Evolutionary conservation across 2,113 vertebrate genomes (phyloP).

Genomic region (Pseudois nayaur): DNA sequence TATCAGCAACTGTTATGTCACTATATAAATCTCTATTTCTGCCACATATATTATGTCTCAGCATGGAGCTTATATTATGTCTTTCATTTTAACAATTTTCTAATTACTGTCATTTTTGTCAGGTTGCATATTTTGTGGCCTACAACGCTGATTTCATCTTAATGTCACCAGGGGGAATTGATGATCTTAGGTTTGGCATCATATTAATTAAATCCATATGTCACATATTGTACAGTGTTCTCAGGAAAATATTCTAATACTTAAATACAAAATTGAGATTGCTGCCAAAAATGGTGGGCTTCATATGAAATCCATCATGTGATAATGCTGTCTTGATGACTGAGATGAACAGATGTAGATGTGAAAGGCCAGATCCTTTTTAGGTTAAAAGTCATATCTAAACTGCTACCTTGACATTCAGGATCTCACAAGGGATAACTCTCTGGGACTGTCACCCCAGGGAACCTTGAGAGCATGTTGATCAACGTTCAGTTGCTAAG

Average conservation of each 20-base stretch:
- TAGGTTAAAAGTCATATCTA: background rate
- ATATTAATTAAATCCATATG: conserved; percentile 72
- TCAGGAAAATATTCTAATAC: background rate
- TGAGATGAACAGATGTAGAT: background rate
- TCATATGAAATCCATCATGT: background rate
- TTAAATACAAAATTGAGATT: background rate
- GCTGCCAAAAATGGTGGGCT: background rate
- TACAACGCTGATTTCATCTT: conserved; percentile 42
- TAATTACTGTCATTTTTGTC: conserved; percentile 47
- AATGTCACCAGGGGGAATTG: conserved; percentile 47
- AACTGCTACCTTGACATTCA: background rate
- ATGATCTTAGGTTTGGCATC: conserved; percentile 60
- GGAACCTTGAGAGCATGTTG: background rate
- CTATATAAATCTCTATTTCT: conserved; percentile 67
- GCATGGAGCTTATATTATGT: conserved; percentile 42
- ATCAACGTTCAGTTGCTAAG: background rate
- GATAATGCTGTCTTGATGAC: background rate
- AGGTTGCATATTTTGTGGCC: conserved; percentile 30
- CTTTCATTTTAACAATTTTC: conserved; percentile 72
- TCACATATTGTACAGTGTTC: conserved; percentile 17
- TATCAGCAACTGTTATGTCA: background rate
- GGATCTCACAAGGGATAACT: background rate
- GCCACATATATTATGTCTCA: conserved; percentile 38
- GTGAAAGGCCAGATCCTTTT: background rate
- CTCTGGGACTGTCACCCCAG: background rate